Evolutionary conservation across 1,140 invertebrate genomes (phyloP), one percentile per base, ranked within the genome.

Genomic region (Caenorhabditis elegans): DNA sequence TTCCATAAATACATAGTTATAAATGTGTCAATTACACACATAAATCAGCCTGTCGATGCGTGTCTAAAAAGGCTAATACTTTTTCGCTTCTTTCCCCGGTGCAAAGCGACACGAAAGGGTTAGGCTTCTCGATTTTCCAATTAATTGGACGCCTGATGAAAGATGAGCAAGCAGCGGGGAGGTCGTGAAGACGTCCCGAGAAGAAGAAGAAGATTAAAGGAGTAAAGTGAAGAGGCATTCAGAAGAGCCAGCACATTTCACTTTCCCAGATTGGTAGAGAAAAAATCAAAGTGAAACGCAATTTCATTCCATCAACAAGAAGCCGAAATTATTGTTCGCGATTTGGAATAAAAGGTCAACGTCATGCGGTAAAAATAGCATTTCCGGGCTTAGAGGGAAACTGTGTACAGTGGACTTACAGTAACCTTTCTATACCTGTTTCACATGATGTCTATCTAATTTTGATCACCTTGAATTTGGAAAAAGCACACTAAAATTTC

Each of bases 41-140:
- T 70, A 70, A 70, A 70, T 70, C 60, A 43, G 60, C 31, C 6
- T 5, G 6, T 43, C 39, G 5, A 8, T 22, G 31, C 10, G 22
- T n/a, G 10, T 24, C 4, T 70, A 36, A 70, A 31, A 70, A 70
- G 34, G 34, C 60, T 70, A 70, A 70, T 70, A n/a, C n/a, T 11
- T 43, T n/a, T 70, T 31, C 13, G 53, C 11, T 60, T 60, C 26
- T 31, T 13, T 70, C 19, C 10, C 17, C n/a, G n/a, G n/a, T n/a
- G n/a, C n/a, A n/a, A n/a, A n/a, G n/a, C n/a, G n/a, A n/a, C n/a
- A n/a, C n/a, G n/a, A n/a, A n/a, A n/a, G n/a, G n/a, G n/a, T n/a
- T n/a, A n/a, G n/a, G n/a, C 60, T 28, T 8, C 51, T 70, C 60
- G 60, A 70, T 70, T 70, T 70, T 70, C 60, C 60, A 70, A 70